Percentiles rank a stretch among this genome's conserved stretches.
These are phyloP conservation scores for Nylanderia fulva DNA, from an alignment of 1,140 invertebrate species.

Conservation along the genomic window DNA sequence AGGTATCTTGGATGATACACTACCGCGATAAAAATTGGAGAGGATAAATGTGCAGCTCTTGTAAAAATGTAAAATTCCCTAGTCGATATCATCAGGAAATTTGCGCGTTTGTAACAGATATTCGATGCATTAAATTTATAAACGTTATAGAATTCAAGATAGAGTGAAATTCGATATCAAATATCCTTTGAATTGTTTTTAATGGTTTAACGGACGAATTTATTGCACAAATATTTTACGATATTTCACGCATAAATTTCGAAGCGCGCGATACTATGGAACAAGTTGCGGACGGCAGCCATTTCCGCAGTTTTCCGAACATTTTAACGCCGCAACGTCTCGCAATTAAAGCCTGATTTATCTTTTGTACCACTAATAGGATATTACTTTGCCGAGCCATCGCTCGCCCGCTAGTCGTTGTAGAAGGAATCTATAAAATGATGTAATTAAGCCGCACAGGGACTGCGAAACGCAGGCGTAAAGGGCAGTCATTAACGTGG, in stretches of 20 bases:
- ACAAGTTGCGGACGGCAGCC: conserved; percentile 19
- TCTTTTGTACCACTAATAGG: conserved; percentile 82
- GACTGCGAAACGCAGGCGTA: conserved; percentile 63
- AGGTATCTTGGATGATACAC: conserved; percentile 8
- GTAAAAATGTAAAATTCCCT: conserved; percentile 10
- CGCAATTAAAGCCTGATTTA: conserved; percentile 81
- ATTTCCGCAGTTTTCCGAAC: conserved; percentile 22
- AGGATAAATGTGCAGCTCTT: conserved; percentile 12
- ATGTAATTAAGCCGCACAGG: conserved; percentile 79
- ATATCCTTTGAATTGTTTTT: conserved; percentile 13
- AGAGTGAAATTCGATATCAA: neutral
- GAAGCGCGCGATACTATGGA: neutral
- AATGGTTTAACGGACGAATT: conserved; percentile 6
- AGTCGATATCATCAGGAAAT: conserved; percentile 15
- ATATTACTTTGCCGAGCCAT: conserved; percentile 69
- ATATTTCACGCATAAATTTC: neutral
- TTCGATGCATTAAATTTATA: conserved; percentile 15
- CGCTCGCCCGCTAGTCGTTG: conserved; percentile 4
- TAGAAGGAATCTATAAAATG: conserved; percentile 78
- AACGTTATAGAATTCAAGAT: conserved; percentile 25
- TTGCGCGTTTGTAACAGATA: neutral
- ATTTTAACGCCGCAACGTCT: conserved; percentile 56
- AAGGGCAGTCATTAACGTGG: conserved; percentile 79
- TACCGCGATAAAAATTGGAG: conserved; percentile 27
- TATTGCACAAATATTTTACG: neutral